These are phyloP conservation scores for Nudaria mundana DNA, from an alignment of 2,888 invertebrate genomes.

Conservation along the genomic window DNA sequence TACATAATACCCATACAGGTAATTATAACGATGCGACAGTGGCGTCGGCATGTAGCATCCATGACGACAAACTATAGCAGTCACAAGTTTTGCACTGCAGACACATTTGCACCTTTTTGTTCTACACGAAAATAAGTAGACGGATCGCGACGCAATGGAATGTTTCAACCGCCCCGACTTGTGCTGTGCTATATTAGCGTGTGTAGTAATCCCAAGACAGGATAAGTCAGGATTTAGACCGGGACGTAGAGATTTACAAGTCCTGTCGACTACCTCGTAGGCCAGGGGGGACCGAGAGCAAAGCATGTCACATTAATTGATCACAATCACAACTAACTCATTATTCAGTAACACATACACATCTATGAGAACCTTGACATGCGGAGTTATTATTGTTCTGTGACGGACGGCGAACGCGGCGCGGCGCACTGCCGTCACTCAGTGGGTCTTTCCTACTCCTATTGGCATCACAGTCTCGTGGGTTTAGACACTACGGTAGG, in stretches of 20 bases:
- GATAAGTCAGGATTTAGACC: not conserved
- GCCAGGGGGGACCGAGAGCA: too few relatives aligned
- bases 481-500: conserved; percentile 24
- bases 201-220: not conserved
- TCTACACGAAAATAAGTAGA: conserved; percentile 35
- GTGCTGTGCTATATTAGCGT: conserved; percentile 10
- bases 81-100: conserved; percentile 40
- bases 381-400: conserved; percentile 55
- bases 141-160: conserved; percentile 21
- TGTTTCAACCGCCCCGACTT: conserved; percentile 11
- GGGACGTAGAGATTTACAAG: not conserved
- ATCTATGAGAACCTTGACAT: conserved; percentile 48
- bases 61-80: conserved; percentile 37
- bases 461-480: conserved; percentile 4
- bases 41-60: not conserved
- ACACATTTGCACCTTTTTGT: conserved; percentile 35
- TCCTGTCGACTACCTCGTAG: too few relatives aligned
- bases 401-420: conserved; percentile 24
- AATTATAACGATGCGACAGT: conserved; percentile 22
- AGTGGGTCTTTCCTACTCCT: conserved; percentile 14
- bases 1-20: conserved; percentile 9
- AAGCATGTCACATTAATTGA: too few relatives aligned
- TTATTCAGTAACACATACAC: conserved; percentile 30
- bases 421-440: conserved; percentile 18
- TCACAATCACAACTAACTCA: conserved; percentile 20